Evolutionary conservation across 2,888 invertebrate species (phyloP), one percentile per base, ranked within the genome.

Genomic region (Matsumyia berberina): DNA sequence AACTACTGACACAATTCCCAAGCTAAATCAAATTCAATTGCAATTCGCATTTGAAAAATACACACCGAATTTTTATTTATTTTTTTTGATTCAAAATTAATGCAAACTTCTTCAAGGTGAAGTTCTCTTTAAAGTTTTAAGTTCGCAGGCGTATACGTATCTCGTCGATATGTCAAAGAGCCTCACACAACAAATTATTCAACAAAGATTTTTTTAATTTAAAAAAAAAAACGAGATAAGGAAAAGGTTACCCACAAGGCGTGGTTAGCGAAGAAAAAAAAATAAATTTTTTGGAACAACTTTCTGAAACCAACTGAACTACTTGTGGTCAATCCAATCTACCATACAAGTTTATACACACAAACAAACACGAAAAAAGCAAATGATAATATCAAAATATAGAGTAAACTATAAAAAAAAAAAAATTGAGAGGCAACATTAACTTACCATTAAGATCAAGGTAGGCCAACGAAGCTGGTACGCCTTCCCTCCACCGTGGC

Each of bases 401-500:
- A 24, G 4, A 24, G 24, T 24, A 24, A 24, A 24, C 24, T 24
- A 1, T 24, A 3, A 53, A 17, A 33, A 67, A 55, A n/a, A 15
- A 46, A 57, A 51, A 24, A 29, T 46, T 62, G 17, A 69, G 17
- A 51, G n/a, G 11, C 37, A 78, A 37, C 17, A 24, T 64, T 24
- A 62, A 89, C 90, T 92, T 89, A 96, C 96, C 96, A 92, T 94
- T 94, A 87, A 95, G 91, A 89, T 94, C 93, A 87, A 96, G 94
- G 90, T 95, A 96, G 88, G 94, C 94, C 89, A 96, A 93, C 81
- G 95, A 95, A 24, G 96, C 94, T 0, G 96, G 95, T 19, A 96
- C 95, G 8, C 96, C 96, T 17, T 91, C 89, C 88, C 93, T 94
- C 96, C 96, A 96, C 87, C 96, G 93, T 0, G 96, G 96, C 64